phyloP scores from a whole-genome alignment of 2,888 invertebrate genomes.

The Lasioglossum marginatum region DNA sequence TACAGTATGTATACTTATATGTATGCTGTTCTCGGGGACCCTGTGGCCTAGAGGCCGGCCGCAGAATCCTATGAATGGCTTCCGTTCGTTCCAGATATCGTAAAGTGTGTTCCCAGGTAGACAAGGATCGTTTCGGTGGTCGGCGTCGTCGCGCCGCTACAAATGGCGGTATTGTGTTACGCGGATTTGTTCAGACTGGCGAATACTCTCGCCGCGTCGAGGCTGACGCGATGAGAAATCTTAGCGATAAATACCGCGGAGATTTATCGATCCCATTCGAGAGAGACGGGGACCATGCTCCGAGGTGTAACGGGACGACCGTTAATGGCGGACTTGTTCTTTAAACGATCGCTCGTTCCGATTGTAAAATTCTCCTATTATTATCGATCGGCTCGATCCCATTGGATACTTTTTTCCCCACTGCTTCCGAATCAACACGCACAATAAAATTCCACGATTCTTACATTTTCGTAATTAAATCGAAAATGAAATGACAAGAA shows the following conservation, averaged over 20 bases:
- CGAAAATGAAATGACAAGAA: not conserved
- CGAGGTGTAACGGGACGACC: slow-evolving; percentile 34
- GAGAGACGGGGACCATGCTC: slow-evolving; percentile 11
- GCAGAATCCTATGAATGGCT: slow-evolving; percentile 66
- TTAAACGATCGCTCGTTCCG: slow-evolving; percentile 12
- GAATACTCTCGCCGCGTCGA: slow-evolving; percentile 29
- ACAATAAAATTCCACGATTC: too few relatives aligned
- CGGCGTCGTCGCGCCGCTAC: slow-evolving; percentile 27
- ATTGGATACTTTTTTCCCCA: slow-evolving; percentile 14
- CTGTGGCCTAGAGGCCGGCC: slow-evolving; percentile 48
- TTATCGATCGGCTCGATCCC: not conserved
- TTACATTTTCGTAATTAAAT: not conserved
- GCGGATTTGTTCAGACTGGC: slow-evolving; percentile 44
- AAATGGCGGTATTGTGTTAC: slow-evolving; percentile 49
- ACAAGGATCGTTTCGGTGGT: slow-evolving; percentile 38
- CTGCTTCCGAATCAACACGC: too few relatives aligned
- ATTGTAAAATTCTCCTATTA: slow-evolving; percentile 33
- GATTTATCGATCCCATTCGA: slow-evolving; percentile 48
- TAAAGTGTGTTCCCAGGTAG: slow-evolving; percentile 59
- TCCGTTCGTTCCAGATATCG: slow-evolving; percentile 70
- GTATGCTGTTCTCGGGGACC: slow-evolving; percentile 15
- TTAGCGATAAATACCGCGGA: slow-evolving; percentile 36
- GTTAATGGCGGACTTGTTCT: slow-evolving; percentile 37
- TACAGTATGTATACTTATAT: not conserved
- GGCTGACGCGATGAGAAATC: slow-evolving; percentile 53